A percentile compares a stretch with the other conserved stretches of the same genome.
These are phyloP conservation scores for Ramphastos sulfuratus DNA, from an alignment of 2,113 vertebrate genomes.

Conservation along the genomic window DNA sequence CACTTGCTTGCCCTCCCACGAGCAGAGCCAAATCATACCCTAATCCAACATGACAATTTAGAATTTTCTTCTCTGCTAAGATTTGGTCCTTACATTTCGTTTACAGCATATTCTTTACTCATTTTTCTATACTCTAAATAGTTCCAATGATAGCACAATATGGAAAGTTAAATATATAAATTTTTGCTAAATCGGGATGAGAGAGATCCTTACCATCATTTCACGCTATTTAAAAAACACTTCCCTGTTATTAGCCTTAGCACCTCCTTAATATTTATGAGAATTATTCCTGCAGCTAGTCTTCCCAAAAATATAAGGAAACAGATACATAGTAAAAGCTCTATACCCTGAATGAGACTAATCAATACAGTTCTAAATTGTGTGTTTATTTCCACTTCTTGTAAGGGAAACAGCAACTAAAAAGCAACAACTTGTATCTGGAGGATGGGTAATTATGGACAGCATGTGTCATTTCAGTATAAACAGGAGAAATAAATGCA, in stretches of 20 bases:
- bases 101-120: background rate
- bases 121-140: background rate
- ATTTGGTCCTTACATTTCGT: background rate
- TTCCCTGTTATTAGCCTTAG: background rate
- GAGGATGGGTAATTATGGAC: slow-evolving; percentile 51
- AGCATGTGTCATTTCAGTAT: slow-evolving; percentile 35
- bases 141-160: background rate
- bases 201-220: background rate
- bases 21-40: background rate
- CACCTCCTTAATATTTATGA: background rate
- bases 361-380: background rate
- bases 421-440: slow-evolving; percentile 56
- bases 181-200: background rate
- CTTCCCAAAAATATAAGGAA: background rate
- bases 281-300: background rate
- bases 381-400: slow-evolving; percentile 13
- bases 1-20: background rate
- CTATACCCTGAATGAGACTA: background rate
- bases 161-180: background rate
- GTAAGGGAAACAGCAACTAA: slow-evolving; percentile 20
- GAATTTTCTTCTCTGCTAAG: background rate
- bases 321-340: background rate
- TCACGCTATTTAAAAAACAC: background rate
- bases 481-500: slow-evolving; percentile 35
- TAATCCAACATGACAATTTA: background rate